Evolutionary conservation across 1,140 invertebrate genomes (phyloP), one percentile per base, ranked within the genome.

Genomic region (Drosophila kepulauana): DNA sequence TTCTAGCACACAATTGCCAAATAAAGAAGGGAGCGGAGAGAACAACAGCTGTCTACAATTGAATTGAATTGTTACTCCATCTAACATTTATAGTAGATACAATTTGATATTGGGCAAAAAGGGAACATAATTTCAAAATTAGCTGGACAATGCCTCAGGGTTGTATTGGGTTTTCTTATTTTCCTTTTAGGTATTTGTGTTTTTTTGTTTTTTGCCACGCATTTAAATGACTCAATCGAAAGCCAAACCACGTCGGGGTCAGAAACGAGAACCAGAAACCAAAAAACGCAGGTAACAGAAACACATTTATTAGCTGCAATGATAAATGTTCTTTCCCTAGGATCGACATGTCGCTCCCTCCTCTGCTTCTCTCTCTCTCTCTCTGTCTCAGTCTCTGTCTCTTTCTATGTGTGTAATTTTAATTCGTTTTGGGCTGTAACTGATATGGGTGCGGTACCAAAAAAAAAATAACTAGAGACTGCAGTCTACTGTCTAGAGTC

Each of bases 291-390:
- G 80, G 84, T 88, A 89, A 84, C 30, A 74, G 79, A 84, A 88
- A 88, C 74, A 77, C 84, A 88, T 88, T 88, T 88, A 88, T 88
- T 84, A 88, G 81, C 84, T 89, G 56, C 80, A 84, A 89, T 88
- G 85, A 88, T 88, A 88, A 88, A 88, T 88, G 84, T 84, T 88
- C 80, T 54, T 72, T 67, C 69, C 62, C 48, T 75, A 85, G 81
- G 82, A 85, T 81, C 82, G 61, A 74, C 64, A 71, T 57, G 65
- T 62, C 52, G 13, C 41, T 62, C 30, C 16, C 38, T 64, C 6
- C 67, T 63, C 59, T 57, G 30, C 45, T 38, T 13, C 28, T 58
- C 15, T 33, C 30, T 30, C n/a, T 38, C 35, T 2, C 41, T 43
- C 45, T 25, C 20, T 25, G 3, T 25, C 20, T 3, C 20, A 8